These are phyloP conservation scores for Rhinolophus sinicus DNA, from an alignment of 2,113 vertebrate genomes.

Conservation along the genomic window DNA sequence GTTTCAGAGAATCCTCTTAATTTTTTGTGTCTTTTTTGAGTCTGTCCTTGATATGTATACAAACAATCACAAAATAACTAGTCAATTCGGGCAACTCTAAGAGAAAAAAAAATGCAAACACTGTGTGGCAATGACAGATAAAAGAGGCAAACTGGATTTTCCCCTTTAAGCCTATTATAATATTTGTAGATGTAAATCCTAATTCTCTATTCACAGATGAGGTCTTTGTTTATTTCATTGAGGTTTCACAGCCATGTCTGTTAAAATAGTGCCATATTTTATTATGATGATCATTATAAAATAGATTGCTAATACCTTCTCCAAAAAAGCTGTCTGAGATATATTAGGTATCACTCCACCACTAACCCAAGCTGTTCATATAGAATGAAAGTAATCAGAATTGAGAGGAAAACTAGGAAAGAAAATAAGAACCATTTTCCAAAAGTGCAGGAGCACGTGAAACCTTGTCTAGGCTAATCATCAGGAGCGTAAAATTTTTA, in stretches of 20 bases:
- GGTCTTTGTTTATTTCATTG: background rate
- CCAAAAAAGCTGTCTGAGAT: background rate
- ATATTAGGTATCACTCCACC: conserved; percentile 29
- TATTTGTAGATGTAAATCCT: background rate
- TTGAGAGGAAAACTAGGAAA: conserved; percentile 23
- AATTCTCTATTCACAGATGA: background rate
- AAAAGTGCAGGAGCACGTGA: conserved; percentile 56
- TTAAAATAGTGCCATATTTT: background rate
- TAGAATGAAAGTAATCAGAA: conserved; percentile 62
- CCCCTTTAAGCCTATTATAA: background rate
- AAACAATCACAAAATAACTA: background rate
- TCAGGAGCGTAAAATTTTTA: conserved; percentile 79
- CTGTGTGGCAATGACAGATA: background rate
- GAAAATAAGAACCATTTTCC: conserved; percentile 65
- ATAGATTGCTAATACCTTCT: background rate
- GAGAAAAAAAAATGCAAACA: background rate
- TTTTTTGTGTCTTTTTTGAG: background rate
- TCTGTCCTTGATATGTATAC: background rate
- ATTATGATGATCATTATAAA: background rate
- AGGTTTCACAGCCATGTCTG: background rate
- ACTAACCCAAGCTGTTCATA: conserved; percentile 63
- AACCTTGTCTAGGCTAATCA: conserved; percentile 75
- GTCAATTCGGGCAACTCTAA: background rate
- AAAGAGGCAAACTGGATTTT: background rate
- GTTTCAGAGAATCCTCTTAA: background rate